A percentile compares a stretch with the other conserved stretches of the same genome.
Conservation (phyloP, 1,140 invertebrate genomes). For the Kradibia gibbosae region DNA sequence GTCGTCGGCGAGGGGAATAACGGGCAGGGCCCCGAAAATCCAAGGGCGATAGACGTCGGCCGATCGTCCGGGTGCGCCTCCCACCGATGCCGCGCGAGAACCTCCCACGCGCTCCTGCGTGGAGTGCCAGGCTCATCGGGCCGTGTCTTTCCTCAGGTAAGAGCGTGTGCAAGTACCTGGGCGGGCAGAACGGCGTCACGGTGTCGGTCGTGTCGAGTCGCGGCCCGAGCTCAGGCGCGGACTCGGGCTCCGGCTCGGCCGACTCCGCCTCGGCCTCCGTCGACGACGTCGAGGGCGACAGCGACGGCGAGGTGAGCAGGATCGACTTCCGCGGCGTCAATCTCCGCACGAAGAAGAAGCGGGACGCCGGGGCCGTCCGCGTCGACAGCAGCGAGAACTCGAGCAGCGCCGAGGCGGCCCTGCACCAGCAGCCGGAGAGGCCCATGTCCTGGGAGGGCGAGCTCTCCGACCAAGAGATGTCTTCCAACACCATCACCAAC, state of each 20-base stretch:
- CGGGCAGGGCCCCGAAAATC: too few species aligned
- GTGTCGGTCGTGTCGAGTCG: constrained; percentile 68
- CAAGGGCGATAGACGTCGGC: too few species aligned
- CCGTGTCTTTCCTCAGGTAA: constrained; percentile 62
- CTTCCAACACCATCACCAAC: constrained; percentile 72
- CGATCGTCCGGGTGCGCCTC: too few species aligned
- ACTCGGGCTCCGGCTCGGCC: constrained; percentile 45
- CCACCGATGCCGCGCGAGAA: too few species aligned
- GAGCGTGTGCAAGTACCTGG: constrained; percentile 69
- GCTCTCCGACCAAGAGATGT: constrained; percentile 83
- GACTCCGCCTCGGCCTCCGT: constrained; percentile 39
- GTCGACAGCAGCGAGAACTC: constrained; percentile 57
- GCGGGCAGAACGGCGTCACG: constrained; percentile 70
- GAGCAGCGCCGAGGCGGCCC: constrained; percentile 62
- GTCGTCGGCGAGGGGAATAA: too few species aligned
- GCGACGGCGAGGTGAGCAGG: constrained; percentile 75
- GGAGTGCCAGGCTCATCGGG: not conserved
- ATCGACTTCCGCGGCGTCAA: constrained; percentile 75
- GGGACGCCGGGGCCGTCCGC: constrained; percentile 58
- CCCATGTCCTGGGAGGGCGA: constrained; percentile 95
- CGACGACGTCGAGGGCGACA: constrained; percentile 65
- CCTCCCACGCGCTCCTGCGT: not conserved
- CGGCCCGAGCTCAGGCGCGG: constrained; percentile 47
- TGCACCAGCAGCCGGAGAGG: constrained; percentile 74
- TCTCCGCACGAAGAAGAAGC: constrained; percentile 74